Percentiles rank a stretch among this genome's conserved stretches.
Conservation (phyloP, 2,888 invertebrate species). For the Phalera bucephala region DNA sequence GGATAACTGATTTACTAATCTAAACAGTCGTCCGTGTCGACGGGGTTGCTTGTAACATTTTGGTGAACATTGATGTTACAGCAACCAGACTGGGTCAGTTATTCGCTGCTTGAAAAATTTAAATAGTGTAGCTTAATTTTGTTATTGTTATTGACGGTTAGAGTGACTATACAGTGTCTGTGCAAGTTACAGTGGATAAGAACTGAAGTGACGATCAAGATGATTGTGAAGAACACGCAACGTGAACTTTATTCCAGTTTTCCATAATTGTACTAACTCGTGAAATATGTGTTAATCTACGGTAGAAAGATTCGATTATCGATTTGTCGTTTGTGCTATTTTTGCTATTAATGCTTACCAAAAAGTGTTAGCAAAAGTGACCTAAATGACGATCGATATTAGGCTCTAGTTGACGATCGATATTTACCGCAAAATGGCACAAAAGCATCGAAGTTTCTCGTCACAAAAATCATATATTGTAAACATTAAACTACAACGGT, state of each 20-base stretch:
- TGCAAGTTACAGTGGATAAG: slow-evolving; percentile 34
- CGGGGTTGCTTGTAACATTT: slow-evolving; percentile 79
- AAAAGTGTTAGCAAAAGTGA: background rate
- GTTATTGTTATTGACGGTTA: slow-evolving; percentile 70
- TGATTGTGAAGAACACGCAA: slow-evolving; percentile 19
- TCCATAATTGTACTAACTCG: slow-evolving; percentile 22
- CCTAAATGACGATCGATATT: background rate
- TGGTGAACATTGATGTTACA: slow-evolving; percentile 51
- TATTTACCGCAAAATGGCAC: background rate
- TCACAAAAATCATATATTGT: slow-evolving; percentile 29
- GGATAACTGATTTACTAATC: slow-evolving; percentile 87
- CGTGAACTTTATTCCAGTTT: slow-evolving; percentile 27
- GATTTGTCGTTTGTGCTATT: background rate
- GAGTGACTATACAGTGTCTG: slow-evolving; percentile 64
- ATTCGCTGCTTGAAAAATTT: slow-evolving; percentile 84
- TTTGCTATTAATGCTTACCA: background rate
- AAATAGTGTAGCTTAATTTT: slow-evolving; percentile 62
- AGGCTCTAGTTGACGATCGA: background rate
- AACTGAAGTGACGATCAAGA: slow-evolving; percentile 21
- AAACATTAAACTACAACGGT: slow-evolving; percentile 38
- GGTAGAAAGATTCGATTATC: background rate
- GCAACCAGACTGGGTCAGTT: slow-evolving; percentile 80
- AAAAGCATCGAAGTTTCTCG: slow-evolving; percentile 26
- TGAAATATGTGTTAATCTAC: slow-evolving; percentile 8
- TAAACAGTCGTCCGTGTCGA: slow-evolving; percentile 69